Conservation (phyloP, 2,113 vertebrate species). For the Syngnathus typhle region DNA sequence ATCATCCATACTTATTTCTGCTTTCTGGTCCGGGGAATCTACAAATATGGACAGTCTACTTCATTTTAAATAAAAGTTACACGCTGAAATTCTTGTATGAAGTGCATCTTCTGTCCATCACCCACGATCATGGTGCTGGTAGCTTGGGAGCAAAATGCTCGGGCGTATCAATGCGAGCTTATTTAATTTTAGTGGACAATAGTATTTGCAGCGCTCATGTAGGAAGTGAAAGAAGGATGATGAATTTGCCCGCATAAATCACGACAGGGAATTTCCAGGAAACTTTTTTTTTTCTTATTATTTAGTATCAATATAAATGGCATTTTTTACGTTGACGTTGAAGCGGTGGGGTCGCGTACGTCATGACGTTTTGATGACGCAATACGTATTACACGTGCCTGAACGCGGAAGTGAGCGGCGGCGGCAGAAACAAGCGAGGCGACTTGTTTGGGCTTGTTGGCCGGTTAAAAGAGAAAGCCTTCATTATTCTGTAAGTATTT, state of each 20-base stretch:
- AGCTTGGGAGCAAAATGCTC: no score
- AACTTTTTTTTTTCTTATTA: background rate
- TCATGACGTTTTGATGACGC: background rate
- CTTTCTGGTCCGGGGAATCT: background rate
- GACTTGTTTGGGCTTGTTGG: background rate
- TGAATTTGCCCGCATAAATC: background rate
- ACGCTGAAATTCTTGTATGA: no score
- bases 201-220: background rate
- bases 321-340: background rate
- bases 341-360: background rate
- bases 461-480: no score
- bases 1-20: background rate
- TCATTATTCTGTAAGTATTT: background rate
- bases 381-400: background rate
- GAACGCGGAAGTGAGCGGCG: constrained; percentile 1
- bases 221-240: background rate
- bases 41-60: background rate
- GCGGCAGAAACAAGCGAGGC: background rate
- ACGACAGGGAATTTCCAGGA: background rate
- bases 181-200: no score
- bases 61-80: background rate
- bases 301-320: no score
- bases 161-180: no score
- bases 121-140: background rate
- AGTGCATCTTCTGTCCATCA: background rate